A percentile compares a stretch with the other conserved stretches of the same genome.
These are phyloP conservation scores for Ispidina picta DNA, from an alignment of 2,797 vertebrate genomes.

Conservation along the genomic window DNA sequence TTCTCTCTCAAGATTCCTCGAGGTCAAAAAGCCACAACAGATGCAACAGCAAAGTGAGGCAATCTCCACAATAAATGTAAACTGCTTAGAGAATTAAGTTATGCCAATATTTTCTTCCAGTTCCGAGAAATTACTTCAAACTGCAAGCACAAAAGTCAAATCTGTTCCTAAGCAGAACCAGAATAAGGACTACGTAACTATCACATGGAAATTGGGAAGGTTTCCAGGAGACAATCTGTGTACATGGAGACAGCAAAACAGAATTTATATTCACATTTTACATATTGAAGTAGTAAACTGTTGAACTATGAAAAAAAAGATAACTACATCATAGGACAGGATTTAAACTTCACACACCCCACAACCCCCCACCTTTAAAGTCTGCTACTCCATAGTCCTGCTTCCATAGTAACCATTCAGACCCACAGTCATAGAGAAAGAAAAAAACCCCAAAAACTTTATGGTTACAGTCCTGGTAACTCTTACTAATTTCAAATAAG, in stretches of 20 bases:
- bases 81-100: neutral
- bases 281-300: neutral
- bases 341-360: neutral
- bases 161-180: neutral
- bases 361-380: neutral
- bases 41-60: neutral
- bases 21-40: neutral
- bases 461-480: neutral
- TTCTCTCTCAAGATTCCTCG: neutral
- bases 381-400: neutral
- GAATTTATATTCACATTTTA: neutral
- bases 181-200: neutral
- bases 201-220: neutral
- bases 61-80: neutral
- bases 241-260: neutral
- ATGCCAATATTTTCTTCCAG: neutral
- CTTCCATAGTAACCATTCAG: neutral
- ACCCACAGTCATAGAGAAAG: neutral
- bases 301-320: neutral
- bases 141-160: neutral
- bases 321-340: neutral
- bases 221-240: neutral
- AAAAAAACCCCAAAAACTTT: neutral
- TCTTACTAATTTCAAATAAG: neutral
- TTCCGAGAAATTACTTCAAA: constrained; percentile 11